Conservation (phyloP, 2,113 vertebrate genomes). For the Nothocercus nigrocapillus region DNA sequence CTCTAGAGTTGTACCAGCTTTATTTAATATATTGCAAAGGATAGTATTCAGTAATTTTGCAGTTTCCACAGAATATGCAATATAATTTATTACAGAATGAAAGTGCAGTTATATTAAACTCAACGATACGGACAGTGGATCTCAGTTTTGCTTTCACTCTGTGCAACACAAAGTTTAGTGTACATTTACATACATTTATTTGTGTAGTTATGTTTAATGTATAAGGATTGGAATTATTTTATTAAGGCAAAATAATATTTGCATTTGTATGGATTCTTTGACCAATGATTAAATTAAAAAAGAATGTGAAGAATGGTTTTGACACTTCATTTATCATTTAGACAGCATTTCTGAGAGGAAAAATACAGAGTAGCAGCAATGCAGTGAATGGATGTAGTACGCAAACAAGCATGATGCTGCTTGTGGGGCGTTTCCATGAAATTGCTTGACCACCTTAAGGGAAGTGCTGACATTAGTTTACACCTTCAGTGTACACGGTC, state of each 20-base stretch:
- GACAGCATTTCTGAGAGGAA: no score
- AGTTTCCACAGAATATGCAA: rapidly evolving
- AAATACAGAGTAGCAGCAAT: background rate
- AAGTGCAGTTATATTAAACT: background rate
- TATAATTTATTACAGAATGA: background rate
- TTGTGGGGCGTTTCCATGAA: background rate
- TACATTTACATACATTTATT: background rate
- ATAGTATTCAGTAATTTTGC: rapidly evolving
- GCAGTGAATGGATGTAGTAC: background rate
- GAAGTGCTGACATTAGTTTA: no score
- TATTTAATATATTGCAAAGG: background rate
- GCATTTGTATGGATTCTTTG: background rate
- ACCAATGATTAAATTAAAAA: background rate
- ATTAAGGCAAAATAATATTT: background rate
- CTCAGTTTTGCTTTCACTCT: background rate
- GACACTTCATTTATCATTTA: background rate
- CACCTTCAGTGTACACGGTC: no score
- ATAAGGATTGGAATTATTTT: no score
- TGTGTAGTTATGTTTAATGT: background rate
- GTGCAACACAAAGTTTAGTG: background rate
- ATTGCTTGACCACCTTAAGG: no score
- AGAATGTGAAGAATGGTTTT: background rate
- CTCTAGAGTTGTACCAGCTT: no score
- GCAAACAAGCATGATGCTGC: background rate
- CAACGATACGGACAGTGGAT: background rate